These are phyloP conservation scores for Horisme vitalbata DNA, from an alignment of 2,888 invertebrate species.

Conservation along the genomic window DNA sequence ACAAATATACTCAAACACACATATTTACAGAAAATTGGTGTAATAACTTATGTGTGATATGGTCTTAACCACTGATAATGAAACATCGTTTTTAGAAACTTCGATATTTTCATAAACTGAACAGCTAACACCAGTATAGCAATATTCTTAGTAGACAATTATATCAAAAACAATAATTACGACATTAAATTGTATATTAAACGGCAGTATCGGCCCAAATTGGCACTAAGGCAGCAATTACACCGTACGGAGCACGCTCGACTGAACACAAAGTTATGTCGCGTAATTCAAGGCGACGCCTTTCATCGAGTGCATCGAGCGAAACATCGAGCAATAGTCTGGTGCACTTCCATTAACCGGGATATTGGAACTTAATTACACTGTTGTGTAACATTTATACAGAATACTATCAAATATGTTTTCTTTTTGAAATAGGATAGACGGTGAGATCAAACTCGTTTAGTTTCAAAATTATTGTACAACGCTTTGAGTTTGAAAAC, in stretches of 20 bases:
- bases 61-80: too few species aligned
- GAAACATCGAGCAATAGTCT: conserved; percentile 51
- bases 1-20: too few species aligned
- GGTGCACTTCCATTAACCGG: conserved; percentile 51
- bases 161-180: conserved; percentile 19
- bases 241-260: conserved; percentile 50
- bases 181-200: conserved; percentile 26
- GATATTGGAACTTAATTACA: conserved; percentile 43
- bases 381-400: conserved; percentile 35
- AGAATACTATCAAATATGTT: too few species aligned
- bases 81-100: neutral
- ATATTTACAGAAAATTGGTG: too few species aligned
- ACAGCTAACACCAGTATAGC: neutral
- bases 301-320: conserved; percentile 53
- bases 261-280: conserved; percentile 53
- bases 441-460: too few species aligned
- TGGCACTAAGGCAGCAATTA: conserved; percentile 61
- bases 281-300: conserved; percentile 51
- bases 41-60: too few species aligned
- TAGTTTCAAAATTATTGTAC: too few species aligned
- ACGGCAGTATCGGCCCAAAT: conserved; percentile 44
- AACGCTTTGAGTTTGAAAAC: too few species aligned
- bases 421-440: too few species aligned
- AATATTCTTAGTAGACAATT: neutral
- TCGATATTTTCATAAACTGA: neutral